Percentiles rank a stretch among this genome's conserved stretches.
These are phyloP conservation scores for Neoitamus cyanurus DNA, from an alignment of 2,888 invertebrate species.

Conservation along the genomic window DNA sequence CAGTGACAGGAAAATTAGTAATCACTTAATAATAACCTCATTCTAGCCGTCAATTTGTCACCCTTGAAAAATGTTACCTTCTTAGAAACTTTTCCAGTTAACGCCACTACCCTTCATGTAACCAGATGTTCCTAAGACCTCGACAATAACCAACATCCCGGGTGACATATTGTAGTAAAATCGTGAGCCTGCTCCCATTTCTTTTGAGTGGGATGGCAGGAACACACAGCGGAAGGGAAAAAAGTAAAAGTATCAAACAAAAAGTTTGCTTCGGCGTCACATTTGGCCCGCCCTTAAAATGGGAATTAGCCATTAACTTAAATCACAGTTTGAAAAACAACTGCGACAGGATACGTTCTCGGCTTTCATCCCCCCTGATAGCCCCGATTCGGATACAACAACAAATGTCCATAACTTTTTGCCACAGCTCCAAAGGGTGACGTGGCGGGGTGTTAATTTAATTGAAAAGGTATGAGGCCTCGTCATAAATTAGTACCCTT, in stretches of 20 bases:
- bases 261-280: slow-evolving; percentile 29
- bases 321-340: slow-evolving; percentile 48
- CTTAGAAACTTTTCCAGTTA: slow-evolving; percentile 36
- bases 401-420: neutral
- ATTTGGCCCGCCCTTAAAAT: slow-evolving; percentile 30
- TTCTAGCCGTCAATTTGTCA: slow-evolving; percentile 36
- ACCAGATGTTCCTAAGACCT: slow-evolving; percentile 37
- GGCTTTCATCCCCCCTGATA: neutral
- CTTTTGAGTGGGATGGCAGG: neutral
- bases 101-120: slow-evolving; percentile 40
- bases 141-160: slow-evolving; percentile 36
- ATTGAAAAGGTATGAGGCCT: neutral
- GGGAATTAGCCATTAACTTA: slow-evolving; percentile 47
- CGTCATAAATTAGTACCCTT: neutral
- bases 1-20: slow-evolving; percentile 33
- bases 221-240: neutral
- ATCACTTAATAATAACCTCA: slow-evolving; percentile 44
- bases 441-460: neutral
- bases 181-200: slow-evolving; percentile 18
- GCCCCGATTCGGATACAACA: neutral
- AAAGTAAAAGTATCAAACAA: slow-evolving; percentile 24
- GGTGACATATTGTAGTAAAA: slow-evolving; percentile 36
- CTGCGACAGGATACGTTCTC: slow-evolving; percentile 39
- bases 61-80: slow-evolving; percentile 20
- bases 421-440: neutral